Conservation (phyloP, 2,797 vertebrate species). For the Microtus agrestis region DNA sequence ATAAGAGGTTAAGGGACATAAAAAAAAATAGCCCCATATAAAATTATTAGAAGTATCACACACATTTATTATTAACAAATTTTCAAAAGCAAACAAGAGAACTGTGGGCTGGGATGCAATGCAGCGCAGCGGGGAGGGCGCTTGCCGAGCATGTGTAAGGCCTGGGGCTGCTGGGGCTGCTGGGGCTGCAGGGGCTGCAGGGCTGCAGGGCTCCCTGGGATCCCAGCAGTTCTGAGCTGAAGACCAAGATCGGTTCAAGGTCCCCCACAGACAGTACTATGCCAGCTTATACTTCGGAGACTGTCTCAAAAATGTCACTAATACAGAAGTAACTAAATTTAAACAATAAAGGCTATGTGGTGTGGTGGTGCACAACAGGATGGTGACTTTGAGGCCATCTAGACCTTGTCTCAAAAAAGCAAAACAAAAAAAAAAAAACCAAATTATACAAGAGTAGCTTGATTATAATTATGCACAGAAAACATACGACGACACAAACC, state of each 20-base stretch:
- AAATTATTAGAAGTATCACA: not conserved
- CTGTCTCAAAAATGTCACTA: not conserved
- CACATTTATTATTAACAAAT: not conserved
- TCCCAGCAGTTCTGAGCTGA: not conserved
- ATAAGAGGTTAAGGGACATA: not conserved
- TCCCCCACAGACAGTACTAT: not conserved
- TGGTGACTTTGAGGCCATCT: not conserved
- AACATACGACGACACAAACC: not conserved
- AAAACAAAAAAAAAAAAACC: not conserved
- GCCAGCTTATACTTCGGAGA: not conserved
- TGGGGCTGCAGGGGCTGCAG: too few species aligned
- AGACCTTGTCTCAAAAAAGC: not conserved
- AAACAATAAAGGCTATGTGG: not conserved
- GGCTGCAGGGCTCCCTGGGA: not conserved
- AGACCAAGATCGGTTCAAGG: not conserved
- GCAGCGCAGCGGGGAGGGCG: not conserved
- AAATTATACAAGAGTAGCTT: not conserved
- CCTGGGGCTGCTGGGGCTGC: not conserved
- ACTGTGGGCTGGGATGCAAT: not conserved
- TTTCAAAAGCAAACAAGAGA: not conserved
- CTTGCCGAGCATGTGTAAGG: not conserved
- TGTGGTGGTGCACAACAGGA: not conserved
- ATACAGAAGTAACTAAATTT: not conserved
- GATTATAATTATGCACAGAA: slow-evolving; percentile 18
- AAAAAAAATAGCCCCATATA: too few species aligned